Percentiles rank a stretch among this genome's conserved stretches.
Evolutionary conservation across 2,113 vertebrate species (phyloP).

Genomic region (Chelonoidis abingdonii): DNA sequence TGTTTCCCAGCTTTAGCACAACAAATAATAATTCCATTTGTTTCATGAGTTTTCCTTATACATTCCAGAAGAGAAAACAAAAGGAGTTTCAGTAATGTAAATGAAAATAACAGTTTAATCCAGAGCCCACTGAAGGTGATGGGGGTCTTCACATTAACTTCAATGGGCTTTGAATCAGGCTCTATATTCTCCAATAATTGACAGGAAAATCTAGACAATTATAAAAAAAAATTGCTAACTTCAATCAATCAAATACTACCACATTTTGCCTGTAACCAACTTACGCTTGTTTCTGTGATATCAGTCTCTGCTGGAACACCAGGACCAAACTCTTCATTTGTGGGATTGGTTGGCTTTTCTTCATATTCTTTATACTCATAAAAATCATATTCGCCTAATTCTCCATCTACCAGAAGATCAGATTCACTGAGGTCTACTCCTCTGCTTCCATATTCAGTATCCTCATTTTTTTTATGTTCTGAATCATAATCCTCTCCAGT

Average conservation of each 20-base stretch:
- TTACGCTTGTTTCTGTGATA: slow-evolving; percentile 92
- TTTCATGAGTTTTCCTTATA: not conserved
- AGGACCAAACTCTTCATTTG: slow-evolving; percentile 92
- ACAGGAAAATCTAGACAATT: not conserved
- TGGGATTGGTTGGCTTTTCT: slow-evolving; percentile 80
- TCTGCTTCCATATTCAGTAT: slow-evolving; percentile 84
- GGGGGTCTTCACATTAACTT: not conserved
- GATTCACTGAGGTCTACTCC: slow-evolving; percentile 93
- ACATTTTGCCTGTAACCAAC: slow-evolving; percentile 70
- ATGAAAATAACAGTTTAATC: not conserved
- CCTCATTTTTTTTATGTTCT: slow-evolving; percentile 84
- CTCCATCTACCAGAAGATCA: slow-evolving; percentile 93
- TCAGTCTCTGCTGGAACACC: slow-evolving; percentile 96
- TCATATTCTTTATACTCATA: slow-evolving; percentile 93
- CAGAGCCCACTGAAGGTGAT: not conserved
- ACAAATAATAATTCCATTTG: not conserved
- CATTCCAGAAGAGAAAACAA: not conserved
- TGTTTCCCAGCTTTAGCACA: slow-evolving; percentile 62
- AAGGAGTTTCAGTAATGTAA: not conserved
- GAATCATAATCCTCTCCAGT: slow-evolving; percentile 88
- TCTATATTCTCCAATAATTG: not conserved
- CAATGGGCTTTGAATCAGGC: not conserved
- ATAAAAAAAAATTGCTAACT: slow-evolving; percentile 1
- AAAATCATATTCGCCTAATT: slow-evolving; percentile 90
- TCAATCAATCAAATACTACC: not conserved